Evolutionary conservation across 2,888 invertebrate genomes (phyloP), one percentile per base, ranked within the genome.

Genomic region (Amphipoea oculea): DNA sequence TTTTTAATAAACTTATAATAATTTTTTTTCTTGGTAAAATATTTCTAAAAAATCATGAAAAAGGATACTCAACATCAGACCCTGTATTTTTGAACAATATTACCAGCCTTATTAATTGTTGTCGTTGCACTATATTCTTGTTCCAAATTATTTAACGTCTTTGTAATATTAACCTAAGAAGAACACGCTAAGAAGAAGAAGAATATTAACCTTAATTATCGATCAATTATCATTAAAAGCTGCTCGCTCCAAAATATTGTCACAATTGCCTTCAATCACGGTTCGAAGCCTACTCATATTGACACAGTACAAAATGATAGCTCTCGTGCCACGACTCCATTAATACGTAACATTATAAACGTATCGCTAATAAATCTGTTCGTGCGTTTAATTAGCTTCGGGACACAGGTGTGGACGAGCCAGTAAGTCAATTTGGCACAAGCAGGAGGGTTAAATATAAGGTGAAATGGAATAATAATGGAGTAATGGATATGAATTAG

Each of bases 241-340:
- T 42, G 11, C 4, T 36, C 54, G 17, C 54, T 66, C n/a, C 54
- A 45, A 17, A 77, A 51, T 42, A 67, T n/a, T 3, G 36, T 3
- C 29, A 62, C 80, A 63, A 23, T 40, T 29, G 7, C 77, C 62
- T 20, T 48, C 20, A 11, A 3, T n/a, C 23, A 51, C 45, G 51
- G 14, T 17, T 62, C 23, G 14, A 71, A 67, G 40, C 62, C 62
- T 36, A 69, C 82, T 60, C 45, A 73, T 63, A 82, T 86, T 54
- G 75, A 71, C 66, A 65, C 45, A 48, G n/a, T 12, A 84, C 69
- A 71, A 42, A 87, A 86, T 89, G 84, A 88, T 83, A 78, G 57
- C 66, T 78, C 85, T 90, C 92, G 91, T 92, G 92, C 78, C 84
- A 73, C 65, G 40, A 57, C 67, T 78, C 89, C 88, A 90, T 91